Percentiles rank a stretch among this genome's conserved stretches.
phyloP scores from a whole-genome alignment of 2,888 invertebrate species.

The Polydrusus pterygomalis region DNA sequence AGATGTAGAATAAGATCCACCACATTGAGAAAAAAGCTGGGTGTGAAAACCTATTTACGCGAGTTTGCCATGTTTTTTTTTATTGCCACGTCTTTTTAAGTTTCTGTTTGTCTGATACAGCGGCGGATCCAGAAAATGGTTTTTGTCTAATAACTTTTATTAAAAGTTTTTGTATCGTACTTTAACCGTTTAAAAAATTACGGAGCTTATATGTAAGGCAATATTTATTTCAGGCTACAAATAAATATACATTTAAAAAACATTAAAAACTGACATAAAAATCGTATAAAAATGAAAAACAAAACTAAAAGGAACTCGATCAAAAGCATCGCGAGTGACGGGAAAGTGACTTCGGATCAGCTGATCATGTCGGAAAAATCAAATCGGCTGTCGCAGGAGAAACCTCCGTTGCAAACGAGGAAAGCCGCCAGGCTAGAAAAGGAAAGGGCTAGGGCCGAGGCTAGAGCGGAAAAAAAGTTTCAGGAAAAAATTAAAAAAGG shows the following conservation, averaged over 20 bases:
- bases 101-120: too few relatives aligned
- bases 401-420: constrained; percentile 75
- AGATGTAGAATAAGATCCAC: too few relatives aligned
- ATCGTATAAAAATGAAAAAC: constrained; percentile 63
- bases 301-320: constrained; percentile 64
- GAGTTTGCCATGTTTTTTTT: too few relatives aligned
- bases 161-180: too few relatives aligned
- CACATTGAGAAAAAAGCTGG: too few relatives aligned
- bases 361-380: constrained; percentile 77
- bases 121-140: too few relatives aligned
- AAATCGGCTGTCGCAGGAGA: constrained; percentile 72
- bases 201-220: too few relatives aligned
- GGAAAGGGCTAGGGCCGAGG: constrained; percentile 73
- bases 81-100: too few relatives aligned
- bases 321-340: constrained; percentile 61
- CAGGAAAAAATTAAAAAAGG: constrained; percentile 74
- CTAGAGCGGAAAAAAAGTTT: constrained; percentile 74
- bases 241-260: not conserved
- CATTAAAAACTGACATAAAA: not conserved
- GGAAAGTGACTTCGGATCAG: constrained; percentile 69
- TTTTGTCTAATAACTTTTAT: too few relatives aligned
- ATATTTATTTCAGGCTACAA: not conserved
- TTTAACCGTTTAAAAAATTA: too few relatives aligned
- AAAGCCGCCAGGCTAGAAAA: constrained; percentile 70
- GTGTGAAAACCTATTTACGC: too few relatives aligned